Percentiles rank a stretch among this genome's conserved stretches.
Conservation (phyloP, 2,113 vertebrate genomes). For the Pangasianodon gigas region DNA sequence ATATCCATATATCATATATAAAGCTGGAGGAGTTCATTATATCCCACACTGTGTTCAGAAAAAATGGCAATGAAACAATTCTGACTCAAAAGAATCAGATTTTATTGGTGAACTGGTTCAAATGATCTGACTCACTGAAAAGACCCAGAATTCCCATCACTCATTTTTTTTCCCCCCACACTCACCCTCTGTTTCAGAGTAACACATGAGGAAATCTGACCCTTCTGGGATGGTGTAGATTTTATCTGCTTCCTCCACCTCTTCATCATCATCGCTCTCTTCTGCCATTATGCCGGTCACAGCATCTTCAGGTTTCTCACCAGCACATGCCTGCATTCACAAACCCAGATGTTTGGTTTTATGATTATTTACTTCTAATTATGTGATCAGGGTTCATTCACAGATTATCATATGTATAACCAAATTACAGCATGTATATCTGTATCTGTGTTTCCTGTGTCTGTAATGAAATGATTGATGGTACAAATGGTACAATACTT, state of each 20-base stretch:
- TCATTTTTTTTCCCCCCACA: no score
- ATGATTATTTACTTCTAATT: no score
- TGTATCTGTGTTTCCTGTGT: neutral
- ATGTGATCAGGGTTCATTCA: no score
- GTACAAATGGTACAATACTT: neutral
- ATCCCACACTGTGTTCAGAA: no score
- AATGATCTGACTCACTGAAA: no score
- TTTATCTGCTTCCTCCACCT: slow-evolving; percentile 76
- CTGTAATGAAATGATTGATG: neutral
- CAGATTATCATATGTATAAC: neutral
- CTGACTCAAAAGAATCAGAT: no score
- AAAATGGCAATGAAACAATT: no score
- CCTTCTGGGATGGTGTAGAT: slow-evolving; percentile 86
- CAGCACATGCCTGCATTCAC: slow-evolving; percentile 93
- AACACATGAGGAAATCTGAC: slow-evolving; percentile 95
- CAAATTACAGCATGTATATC: neutral
- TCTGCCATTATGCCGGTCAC: slow-evolving; percentile 70
- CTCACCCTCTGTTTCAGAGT: slow-evolving; percentile 90
- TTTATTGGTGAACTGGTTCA: no score
- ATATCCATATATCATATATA: no score
- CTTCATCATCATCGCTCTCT: slow-evolving; percentile 64
- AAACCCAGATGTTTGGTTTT: no score
- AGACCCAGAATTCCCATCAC: no score
- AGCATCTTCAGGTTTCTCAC: slow-evolving; percentile 77
- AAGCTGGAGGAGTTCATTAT: no score